A percentile compares a stretch with the other conserved stretches of the same genome.
phyloP scores from a whole-genome alignment of 2,888 invertebrate species.

The Entomobrya proxima region DNA sequence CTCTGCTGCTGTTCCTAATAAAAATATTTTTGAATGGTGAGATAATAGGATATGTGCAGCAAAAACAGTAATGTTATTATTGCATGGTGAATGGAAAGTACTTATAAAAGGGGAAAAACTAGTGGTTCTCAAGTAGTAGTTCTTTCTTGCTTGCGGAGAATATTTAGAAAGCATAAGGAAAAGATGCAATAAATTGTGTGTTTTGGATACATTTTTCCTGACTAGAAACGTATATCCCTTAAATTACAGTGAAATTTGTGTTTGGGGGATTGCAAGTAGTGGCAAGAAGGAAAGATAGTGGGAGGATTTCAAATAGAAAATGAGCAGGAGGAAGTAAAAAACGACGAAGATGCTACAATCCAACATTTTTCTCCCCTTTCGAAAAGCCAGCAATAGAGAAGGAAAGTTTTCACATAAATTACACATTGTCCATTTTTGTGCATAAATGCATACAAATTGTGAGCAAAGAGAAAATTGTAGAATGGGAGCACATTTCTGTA shows the following conservation, averaged over 20 bases:
- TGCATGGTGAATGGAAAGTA: not conserved
- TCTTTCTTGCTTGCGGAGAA: not conserved
- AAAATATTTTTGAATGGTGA: not conserved
- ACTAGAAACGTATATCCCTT: not conserved
- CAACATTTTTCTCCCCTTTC: not conserved
- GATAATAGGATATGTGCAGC: not conserved
- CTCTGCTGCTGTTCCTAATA: not conserved
- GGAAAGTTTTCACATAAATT: constrained; percentile 38
- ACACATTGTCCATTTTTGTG: constrained; percentile 28
- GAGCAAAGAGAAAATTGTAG: constrained; percentile 3
- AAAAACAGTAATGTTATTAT: not conserved
- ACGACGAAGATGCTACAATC: not conserved
- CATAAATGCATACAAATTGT: constrained; percentile 39
- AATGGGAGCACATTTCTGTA: not conserved
- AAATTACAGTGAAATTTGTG: constrained; percentile 18
- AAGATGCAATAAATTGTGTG: not conserved
- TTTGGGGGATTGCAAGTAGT: not conserved
- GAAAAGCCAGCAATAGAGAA: not conserved
- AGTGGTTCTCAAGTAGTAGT: no score
- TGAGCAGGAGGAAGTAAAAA: not conserved
- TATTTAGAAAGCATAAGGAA: not conserved
- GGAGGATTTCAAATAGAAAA: not conserved
- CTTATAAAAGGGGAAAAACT: no score
- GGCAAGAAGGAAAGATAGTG: not conserved
- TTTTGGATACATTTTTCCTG: not conserved